Evolutionary conservation across 2,797 vertebrate genomes (phyloP).

Genomic region (Helicolenus hilgendorfi): DNA sequence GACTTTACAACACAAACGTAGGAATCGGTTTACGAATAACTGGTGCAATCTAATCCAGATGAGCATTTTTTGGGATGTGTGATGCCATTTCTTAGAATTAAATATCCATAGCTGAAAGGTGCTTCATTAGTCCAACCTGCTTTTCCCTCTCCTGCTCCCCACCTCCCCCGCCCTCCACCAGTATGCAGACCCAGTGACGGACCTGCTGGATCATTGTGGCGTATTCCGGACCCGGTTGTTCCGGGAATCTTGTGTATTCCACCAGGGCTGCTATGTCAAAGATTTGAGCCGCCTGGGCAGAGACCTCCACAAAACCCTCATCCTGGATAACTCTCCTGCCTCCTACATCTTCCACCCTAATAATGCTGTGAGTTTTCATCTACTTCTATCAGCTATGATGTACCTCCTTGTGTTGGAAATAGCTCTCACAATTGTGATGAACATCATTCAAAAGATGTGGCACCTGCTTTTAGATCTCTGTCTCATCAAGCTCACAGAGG

Average conservation of each 20-base stretch:
- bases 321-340: conserved; percentile 96
- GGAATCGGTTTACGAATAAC: not conserved
- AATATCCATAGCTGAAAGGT: not conserved
- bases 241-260: conserved; percentile 96
- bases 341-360: conserved; percentile 97
- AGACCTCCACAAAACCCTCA: conserved; percentile 94
- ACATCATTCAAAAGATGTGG: not conserved
- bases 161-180: conserved; percentile 54
- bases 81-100: not conserved
- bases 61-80: not conserved
- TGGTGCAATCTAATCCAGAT: not conserved
- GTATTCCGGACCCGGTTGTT: conserved; percentile 93
- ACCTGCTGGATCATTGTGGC: conserved; percentile 93
- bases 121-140: conserved; percentile 40
- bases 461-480: not conserved
- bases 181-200: conserved; percentile 96
- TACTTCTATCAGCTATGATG: not conserved
- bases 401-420: not conserved
- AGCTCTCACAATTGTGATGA: not conserved
- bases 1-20: not conserved
- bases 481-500: not conserved
- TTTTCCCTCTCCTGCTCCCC: conserved; percentile 26
- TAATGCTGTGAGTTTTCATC: conserved; percentile 92
- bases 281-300: conserved; percentile 94
- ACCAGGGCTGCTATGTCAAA: conserved; percentile 96